These are phyloP conservation scores for Alethe diademata DNA, from an alignment of 2,113 vertebrate genomes.

Conservation along the genomic window DNA sequence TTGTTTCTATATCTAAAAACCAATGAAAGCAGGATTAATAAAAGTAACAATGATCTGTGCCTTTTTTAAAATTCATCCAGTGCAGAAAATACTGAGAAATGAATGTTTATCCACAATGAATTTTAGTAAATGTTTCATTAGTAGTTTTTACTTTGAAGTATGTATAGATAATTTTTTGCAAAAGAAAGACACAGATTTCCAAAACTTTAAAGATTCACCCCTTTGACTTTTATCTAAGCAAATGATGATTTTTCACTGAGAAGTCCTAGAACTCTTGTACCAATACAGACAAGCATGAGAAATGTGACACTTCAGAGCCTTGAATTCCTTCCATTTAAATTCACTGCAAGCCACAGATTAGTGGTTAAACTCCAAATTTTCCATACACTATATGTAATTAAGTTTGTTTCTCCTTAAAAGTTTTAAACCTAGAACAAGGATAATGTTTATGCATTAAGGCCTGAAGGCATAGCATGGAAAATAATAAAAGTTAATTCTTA, in stretches of 20 bases:
- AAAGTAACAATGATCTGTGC: not conserved
- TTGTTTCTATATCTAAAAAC: not conserved
- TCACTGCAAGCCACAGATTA: conserved; percentile 20
- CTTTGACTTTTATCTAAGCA: not conserved
- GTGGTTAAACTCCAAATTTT: conserved; percentile 37
- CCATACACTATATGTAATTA: conserved; percentile 14
- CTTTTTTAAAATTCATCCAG: not conserved
- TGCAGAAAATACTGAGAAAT: not conserved
- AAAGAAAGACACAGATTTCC: not conserved
- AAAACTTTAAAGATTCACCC: not conserved
- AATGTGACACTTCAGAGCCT: not conserved
- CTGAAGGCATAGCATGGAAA: conserved; percentile 39
- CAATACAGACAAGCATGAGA: not conserved
- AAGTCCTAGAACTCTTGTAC: not conserved
- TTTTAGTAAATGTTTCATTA: not conserved
- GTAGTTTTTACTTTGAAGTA: not conserved
- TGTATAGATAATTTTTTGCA: not conserved
- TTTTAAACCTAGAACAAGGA: conserved; percentile 51
- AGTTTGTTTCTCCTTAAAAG: conserved; percentile 38
- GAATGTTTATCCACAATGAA: not conserved
- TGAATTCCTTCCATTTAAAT: conserved; percentile 50
- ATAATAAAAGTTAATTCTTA: conserved; percentile 16
- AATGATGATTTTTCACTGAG: not conserved
- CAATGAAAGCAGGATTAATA: not conserved
- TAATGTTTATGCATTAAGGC: conserved; percentile 49